Conservation (phyloP, 2,888 invertebrate species). For the Erynnis tages region DNA sequence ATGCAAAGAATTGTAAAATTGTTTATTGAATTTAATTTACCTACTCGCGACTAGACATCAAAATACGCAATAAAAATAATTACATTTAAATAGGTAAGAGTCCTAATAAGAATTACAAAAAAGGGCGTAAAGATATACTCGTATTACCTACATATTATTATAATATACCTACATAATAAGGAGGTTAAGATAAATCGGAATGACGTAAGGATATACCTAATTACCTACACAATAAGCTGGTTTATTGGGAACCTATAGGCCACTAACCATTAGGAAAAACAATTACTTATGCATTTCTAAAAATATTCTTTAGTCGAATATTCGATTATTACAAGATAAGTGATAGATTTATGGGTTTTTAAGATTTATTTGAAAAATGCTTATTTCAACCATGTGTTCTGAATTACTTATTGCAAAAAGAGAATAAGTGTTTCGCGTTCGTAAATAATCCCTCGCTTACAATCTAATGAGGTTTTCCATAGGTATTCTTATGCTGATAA, state of each 20-base stretch:
- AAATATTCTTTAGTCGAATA: conserved; percentile 7
- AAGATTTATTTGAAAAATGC: background rate
- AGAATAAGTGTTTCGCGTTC: too few species aligned
- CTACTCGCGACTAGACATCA: conserved; percentile 14
- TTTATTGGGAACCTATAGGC: background rate
- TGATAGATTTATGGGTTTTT: conserved; percentile 19
- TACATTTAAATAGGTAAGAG: background rate
- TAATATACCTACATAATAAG: background rate
- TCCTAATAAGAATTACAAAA: too few species aligned
- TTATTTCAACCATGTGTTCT: background rate
- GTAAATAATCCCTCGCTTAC: background rate
- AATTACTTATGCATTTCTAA: conserved; percentile 3
- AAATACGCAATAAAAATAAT: conserved; percentile 1
- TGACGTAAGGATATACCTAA: conserved; percentile 1
- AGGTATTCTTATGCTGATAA: conserved; percentile 91
- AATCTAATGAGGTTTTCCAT: conserved; percentile 81
- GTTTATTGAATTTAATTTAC: background rate
- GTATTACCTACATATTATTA: conserved; percentile 8
- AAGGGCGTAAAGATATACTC: too few species aligned
- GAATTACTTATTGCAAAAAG: background rate
- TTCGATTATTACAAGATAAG: conserved; percentile 14
- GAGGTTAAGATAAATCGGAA: conserved; percentile 1
- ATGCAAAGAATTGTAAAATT: background rate
- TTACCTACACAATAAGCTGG: too few species aligned
- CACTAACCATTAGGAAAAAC: too few species aligned